Base-by-base conservation (phyloP, 1,140 invertebrate genomes). In the Globodera ellingtonae region DNA sequence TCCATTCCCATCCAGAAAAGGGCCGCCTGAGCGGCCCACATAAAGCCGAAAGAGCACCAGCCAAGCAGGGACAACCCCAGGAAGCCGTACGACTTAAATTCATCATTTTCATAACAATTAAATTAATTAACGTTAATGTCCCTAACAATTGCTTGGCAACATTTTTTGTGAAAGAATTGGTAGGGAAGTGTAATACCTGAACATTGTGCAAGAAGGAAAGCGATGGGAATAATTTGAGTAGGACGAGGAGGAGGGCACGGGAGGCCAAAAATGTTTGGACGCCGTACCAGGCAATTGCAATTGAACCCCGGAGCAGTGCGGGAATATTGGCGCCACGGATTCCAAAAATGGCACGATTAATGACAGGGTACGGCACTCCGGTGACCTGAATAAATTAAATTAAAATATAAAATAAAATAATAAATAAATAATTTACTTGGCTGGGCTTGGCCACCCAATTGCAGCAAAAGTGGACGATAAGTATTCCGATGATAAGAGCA, bases 241-340 rank as follows among this genome's bases (percentile, higher is more conserved):
- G 21, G n/a, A 74, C 72, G 1, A 74, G 5, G 8, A 74, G 15
- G 10, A 74, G 72, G 62, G 72, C 72, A 35, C 47, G 35, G 44
- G 72, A 74, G 6, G 72, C 72, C 72, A 74, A 52, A 65, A 46
- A 74, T 6, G 72, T 74, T 48, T 74, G 72, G 9, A 74, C 72
- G 6, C 72, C 72, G 62, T 74, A 74, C 72, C 72, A 74, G n/a
- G 72, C 72, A n/a, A 74, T 74, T 47, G 72, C 72, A n/a, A 74
- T 74, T 9, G 72, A 74, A 48, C 72, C 72, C 13, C 72, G 72
- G 21, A 74, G 48, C 18, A 74, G 24, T 10, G 72, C 72, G 3
- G 72, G 72, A 15, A 74, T 65, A 7, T 74, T 74, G 35, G 72
- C 72, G 21, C 72, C 72, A n/a, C 72, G 72, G n/a, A 74, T 52